Percentiles rank a stretch among this genome's conserved stretches.
Conservation (phyloP, 92 coral and sea anemone species). For the Parazoanthus darwini region DNA sequence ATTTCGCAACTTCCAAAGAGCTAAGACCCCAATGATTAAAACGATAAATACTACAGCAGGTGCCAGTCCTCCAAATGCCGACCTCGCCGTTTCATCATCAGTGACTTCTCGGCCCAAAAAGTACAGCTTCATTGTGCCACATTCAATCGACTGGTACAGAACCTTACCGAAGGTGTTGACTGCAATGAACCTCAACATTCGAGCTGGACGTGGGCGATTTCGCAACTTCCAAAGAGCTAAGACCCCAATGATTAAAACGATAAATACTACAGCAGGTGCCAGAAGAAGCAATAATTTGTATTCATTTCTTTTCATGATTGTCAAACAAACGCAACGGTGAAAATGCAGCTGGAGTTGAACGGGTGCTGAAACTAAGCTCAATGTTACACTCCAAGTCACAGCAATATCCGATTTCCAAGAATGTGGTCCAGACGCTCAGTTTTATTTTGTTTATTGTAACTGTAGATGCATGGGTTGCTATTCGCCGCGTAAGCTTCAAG, state of each 20-base stretch:
- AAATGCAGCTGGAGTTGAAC: no score
- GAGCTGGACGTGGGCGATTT: background rate
- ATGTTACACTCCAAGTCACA: no score
- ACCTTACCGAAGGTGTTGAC: background rate
- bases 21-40: background rate
- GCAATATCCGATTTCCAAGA: no score
- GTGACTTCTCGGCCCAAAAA: slow-evolving; percentile 1
- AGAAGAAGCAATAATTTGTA: background rate
- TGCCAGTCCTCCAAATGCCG: background rate
- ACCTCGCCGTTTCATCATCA: background rate
- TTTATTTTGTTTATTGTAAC: no score
- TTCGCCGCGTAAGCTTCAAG: no score
- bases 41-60: background rate
- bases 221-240: background rate
- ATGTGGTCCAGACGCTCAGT: no score
- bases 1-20: background rate
- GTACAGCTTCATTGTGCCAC: background rate
- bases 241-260: background rate
- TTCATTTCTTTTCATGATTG: background rate
- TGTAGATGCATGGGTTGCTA: no score
- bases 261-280: background rate
- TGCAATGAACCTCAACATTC: background rate
- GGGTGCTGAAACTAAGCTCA: no score
- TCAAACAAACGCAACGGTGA: no score
- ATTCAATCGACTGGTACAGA: background rate